Evolutionary conservation across 2,888 invertebrate genomes (phyloP).

Genomic region (Scelioninae gen. 2): DNA sequence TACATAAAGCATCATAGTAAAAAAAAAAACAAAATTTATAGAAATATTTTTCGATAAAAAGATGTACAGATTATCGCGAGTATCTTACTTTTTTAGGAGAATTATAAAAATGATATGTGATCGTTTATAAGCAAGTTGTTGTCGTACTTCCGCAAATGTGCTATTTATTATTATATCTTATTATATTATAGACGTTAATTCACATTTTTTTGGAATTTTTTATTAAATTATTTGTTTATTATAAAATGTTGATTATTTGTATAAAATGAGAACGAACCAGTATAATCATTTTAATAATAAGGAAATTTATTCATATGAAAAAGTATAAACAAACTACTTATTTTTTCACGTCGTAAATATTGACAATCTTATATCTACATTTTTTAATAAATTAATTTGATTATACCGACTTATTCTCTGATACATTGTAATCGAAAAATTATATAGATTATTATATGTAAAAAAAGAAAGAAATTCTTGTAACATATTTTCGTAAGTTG

Average conservation of each 20-base stretch:
- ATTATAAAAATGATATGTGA: slow-evolving; percentile 12
- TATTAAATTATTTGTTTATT: slow-evolving; percentile 18
- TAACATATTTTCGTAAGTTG: slow-evolving; percentile 48
- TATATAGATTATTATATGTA: slow-evolving; percentile 15
- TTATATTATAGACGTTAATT: slow-evolving; percentile 13
- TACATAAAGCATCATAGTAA: slow-evolving; percentile 34
- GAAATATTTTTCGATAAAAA: slow-evolving; percentile 30
- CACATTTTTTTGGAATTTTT: slow-evolving; percentile 15
- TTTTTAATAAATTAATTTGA: slow-evolving; percentile 3
- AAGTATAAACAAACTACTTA: slow-evolving; percentile 6
- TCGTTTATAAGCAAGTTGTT: slow-evolving; percentile 25
- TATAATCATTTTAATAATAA: slow-evolving; percentile 15
- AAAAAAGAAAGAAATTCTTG: slow-evolving; percentile 12
- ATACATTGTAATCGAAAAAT: slow-evolving; percentile 1
- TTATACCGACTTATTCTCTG: slow-evolving; percentile 13
- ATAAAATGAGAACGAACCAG: slow-evolving; percentile 10
- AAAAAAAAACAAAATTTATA: slow-evolving; percentile 4
- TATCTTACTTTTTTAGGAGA: slow-evolving; percentile 9
- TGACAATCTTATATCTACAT: slow-evolving; percentile 9
- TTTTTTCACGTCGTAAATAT: slow-evolving; percentile 8
- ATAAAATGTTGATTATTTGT: slow-evolving; percentile 33
- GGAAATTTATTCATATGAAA: too few species aligned
- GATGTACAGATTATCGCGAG: slow-evolving; percentile 18
- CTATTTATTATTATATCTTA: slow-evolving; percentile 42
- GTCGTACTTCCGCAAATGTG: slow-evolving; percentile 26